These are phyloP conservation scores for Misgurnus anguillicaudatus DNA, from an alignment of 2,113 vertebrate genomes.

Conservation along the genomic window DNA sequence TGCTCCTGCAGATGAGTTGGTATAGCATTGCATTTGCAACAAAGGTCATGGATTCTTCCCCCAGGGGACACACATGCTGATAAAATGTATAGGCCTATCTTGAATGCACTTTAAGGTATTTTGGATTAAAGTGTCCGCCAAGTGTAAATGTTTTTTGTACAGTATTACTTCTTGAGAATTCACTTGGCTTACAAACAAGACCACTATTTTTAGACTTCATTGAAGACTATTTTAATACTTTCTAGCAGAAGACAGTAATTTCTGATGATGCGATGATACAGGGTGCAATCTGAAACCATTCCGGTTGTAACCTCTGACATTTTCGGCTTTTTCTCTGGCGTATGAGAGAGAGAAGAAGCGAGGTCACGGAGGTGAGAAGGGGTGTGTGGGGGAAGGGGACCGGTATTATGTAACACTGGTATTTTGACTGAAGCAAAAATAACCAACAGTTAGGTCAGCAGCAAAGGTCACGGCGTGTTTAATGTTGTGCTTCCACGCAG, in stretches of 20 bases:
- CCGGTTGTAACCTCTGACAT: conserved; percentile 69
- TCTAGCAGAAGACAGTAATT: neutral
- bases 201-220: conserved; percentile 20
- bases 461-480: conserved; percentile 68
- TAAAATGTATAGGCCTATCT: too few relatives aligned
- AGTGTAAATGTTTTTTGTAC: too few relatives aligned
- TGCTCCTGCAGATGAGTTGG: too few relatives aligned
- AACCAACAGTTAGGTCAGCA: conserved; percentile 67
- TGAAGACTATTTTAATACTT: conserved; percentile 10
- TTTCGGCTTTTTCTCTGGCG: conserved; percentile 51
- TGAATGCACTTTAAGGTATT: too few relatives aligned
- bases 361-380: conserved; percentile 22
- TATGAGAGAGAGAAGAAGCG: conserved; percentile 26
- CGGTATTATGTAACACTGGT: conserved; percentile 69
- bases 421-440: conserved; percentile 69
- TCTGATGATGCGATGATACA: neutral
- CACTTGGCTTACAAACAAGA: too few relatives aligned
- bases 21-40: too few relatives aligned
- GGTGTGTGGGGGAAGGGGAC: conserved; percentile 50
- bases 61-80: too few relatives aligned
- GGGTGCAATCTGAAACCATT: conserved; percentile 61
- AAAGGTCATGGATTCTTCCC: too few relatives aligned
- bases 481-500: conserved; percentile 8
- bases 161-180: too few relatives aligned
- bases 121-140: too few relatives aligned